phyloP scores from a whole-genome alignment of 2,113 vertebrate species.

The Leucoraja erinaceus region DNA sequence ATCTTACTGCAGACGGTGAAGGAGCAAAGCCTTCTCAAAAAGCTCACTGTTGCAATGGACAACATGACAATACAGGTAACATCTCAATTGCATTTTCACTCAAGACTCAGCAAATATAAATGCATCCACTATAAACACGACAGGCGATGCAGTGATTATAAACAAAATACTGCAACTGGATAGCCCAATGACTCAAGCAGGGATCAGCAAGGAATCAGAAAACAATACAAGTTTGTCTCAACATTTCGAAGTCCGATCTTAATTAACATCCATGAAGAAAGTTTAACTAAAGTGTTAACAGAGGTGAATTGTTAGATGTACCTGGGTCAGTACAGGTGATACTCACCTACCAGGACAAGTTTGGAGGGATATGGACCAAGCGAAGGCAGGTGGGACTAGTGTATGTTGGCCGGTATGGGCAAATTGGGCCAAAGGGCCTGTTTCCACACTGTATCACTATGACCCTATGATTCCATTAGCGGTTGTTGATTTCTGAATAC shows the following conservation, averaged over 20 bases:
- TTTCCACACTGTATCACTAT: too few species aligned
- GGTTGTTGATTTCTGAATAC: too few species aligned
- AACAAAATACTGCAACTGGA: background rate
- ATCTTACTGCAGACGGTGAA: too few species aligned
- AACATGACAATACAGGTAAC: background rate
- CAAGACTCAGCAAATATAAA: background rate
- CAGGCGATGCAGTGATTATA: background rate
- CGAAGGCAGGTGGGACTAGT: too few species aligned
- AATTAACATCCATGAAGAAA: background rate
- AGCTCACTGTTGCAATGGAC: too few species aligned
- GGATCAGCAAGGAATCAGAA: background rate
- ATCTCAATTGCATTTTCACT: background rate
- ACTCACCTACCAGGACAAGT: too few species aligned
- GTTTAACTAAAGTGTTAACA: background rate
- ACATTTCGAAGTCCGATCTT: background rate
- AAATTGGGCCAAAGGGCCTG: too few species aligned
- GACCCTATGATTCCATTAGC: too few species aligned
- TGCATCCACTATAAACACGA: background rate
- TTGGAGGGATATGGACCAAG: too few species aligned
- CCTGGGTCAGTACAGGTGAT: background rate
- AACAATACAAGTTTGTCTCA: background rate
- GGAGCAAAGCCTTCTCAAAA: too few species aligned
- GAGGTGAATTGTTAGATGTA: background rate
- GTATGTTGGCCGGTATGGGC: too few species aligned
- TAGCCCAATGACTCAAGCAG: background rate